Evolutionary conservation across 2,888 invertebrate genomes (phyloP), one percentile per base, ranked within the genome.

Genomic region (Pristionchus mayeri): DNA sequence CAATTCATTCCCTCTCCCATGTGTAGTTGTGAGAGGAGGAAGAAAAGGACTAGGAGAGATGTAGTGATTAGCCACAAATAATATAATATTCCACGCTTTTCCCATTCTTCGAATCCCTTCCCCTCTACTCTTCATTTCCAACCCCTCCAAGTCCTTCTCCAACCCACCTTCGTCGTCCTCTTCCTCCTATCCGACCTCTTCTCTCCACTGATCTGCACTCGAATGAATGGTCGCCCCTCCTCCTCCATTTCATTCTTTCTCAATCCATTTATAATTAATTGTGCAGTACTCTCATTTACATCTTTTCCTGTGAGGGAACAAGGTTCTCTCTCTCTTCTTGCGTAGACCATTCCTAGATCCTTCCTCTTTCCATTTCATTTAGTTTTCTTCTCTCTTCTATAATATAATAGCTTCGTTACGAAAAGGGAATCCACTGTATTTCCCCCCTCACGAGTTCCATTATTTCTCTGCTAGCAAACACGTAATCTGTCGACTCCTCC

Each of bases 231-330:
- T 18, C n/a, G 16, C 24, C 27, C 76, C 50, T 27, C 24, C 4
- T 44, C 48, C 50, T 71, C 71, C 71, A 37, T 40, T 71, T 44
- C 30, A 18, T 11, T 71, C 71, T 37, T 50, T 50, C 16, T n/a
- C 40, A 44, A 50, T 76, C 76, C 44, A 76, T 76, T 76, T 76
- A 67, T 37, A n/a, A 67, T 67, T 34, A 9, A 67, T 18, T 13
- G 27, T 60, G 60, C 27, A 60, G 30, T 60, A 27, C 13, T 30
- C 40, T 44, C 67, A 71, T 40, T 40, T 30, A 71, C 3, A 37
- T 37, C 24, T n/a, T 24, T 21, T 24, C 16, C 40, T 21, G 21
- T 37, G 16, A 21, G 44, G 21, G 21, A 71, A 37, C 40, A 71
- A 37, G 40, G 37, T 71, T 40, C 44, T 44, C 21, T 57, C 57